Conservation (phyloP, 2,888 invertebrate species). For the Sarcophaga variegata region DNA sequence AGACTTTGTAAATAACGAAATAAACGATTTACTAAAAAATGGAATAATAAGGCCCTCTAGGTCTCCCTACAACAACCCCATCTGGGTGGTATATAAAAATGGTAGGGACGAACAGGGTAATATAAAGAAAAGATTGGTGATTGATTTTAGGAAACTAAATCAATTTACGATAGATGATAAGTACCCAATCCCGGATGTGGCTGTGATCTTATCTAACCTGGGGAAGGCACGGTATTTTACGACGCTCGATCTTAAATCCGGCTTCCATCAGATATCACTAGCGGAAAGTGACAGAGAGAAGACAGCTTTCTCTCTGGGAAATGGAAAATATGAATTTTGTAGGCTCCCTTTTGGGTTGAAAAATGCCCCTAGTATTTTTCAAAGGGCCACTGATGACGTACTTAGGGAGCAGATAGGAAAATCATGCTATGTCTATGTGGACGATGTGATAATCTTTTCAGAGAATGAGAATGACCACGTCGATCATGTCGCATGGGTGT, state of each 20-base stretch:
- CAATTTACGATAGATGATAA: slow-evolving; percentile 40
- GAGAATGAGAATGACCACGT: slow-evolving; percentile 48
- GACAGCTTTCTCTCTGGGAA: too few species aligned
- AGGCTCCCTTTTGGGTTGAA: slow-evolving; percentile 55
- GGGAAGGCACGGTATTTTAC: too few species aligned
- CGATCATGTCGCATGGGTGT: slow-evolving; percentile 49
- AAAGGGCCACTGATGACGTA: slow-evolving; percentile 53
- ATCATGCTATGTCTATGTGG: slow-evolving; percentile 48
- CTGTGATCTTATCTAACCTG: slow-evolving; percentile 4
- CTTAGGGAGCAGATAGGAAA: slow-evolving; percentile 50
- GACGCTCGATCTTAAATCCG: too few species aligned
- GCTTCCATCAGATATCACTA: too few species aligned
- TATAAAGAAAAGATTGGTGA: slow-evolving; percentile 40
- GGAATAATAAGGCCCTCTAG: too few species aligned
- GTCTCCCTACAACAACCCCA: too few species aligned
- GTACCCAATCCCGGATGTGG: slow-evolving; percentile 53
- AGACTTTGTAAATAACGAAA: slow-evolving; percentile 48
- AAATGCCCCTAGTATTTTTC: slow-evolving; percentile 34
- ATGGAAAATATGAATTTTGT: slow-evolving; percentile 53
- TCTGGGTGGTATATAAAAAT: too few species aligned
- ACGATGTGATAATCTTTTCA: slow-evolving; percentile 57
- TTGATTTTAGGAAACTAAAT: slow-evolving; percentile 55
- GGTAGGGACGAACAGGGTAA: slow-evolving; percentile 34
- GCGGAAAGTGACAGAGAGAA: too few species aligned
- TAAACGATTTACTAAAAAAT: slow-evolving; percentile 12